Evolutionary conservation across 2,113 vertebrate species (phyloP).

Genomic region (Erinaceus europaeus): DNA sequence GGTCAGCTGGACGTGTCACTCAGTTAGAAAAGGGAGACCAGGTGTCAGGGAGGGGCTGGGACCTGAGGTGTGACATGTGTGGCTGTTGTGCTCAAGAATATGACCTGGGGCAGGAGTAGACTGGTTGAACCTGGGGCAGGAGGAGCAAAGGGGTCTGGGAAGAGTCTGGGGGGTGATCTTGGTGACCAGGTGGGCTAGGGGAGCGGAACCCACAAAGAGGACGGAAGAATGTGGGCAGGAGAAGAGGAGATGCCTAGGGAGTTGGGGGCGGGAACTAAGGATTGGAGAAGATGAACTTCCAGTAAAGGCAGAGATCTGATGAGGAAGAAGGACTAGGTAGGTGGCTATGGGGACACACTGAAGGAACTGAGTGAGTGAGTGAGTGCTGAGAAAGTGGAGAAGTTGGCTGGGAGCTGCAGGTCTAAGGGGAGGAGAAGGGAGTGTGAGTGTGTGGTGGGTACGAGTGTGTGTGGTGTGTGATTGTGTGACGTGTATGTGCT

Average conservation of each 20-base stretch:
- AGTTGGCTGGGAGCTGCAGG: too few species aligned
- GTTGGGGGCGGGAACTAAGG: too few species aligned
- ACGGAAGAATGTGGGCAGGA: neutral
- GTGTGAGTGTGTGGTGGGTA: too few species aligned
- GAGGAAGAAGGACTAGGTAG: neutral
- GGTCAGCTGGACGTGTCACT: neutral
- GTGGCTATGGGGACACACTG: neutral
- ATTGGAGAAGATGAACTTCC: too few species aligned
- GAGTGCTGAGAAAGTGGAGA: too few species aligned
- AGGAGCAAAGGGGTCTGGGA: neutral
- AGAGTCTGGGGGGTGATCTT: neutral
- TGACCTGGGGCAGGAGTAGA: too few species aligned
- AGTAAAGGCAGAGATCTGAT: neutral
- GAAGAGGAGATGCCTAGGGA: too few species aligned
- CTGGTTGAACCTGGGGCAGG: neutral
- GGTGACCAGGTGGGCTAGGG: too few species aligned
- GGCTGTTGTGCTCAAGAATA: accelerated
- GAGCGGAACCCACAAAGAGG: neutral
- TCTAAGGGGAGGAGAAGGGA: too few species aligned
- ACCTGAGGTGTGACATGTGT: accelerated
- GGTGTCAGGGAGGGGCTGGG: neutral
- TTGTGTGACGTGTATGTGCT: too few species aligned
- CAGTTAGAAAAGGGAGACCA: neutral
- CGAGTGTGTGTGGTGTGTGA: too few species aligned
- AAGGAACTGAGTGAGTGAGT: too few species aligned